These are phyloP conservation scores for Uromys caudimaculatus DNA, from an alignment of 2,797 vertebrate genomes.

Conservation along the genomic window DNA sequence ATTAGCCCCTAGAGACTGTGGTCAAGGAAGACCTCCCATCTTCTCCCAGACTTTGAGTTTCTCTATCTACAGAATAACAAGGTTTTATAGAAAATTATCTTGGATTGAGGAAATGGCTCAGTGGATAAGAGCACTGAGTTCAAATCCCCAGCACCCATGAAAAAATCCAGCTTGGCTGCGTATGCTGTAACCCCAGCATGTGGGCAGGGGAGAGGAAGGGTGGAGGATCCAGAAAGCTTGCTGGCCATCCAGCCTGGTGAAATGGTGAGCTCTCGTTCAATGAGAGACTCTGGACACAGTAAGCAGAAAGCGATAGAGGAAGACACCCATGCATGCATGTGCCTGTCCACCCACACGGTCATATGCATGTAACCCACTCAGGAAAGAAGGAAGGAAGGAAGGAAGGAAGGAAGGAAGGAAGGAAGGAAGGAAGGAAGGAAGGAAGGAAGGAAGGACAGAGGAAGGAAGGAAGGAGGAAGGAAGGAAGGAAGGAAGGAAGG, in stretches of 20 bases:
- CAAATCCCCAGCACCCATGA: neutral
- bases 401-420: neutral
- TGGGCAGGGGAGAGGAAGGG: neutral
- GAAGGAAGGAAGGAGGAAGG: too few species aligned
- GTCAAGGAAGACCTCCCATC: neutral
- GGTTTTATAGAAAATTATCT: neutral
- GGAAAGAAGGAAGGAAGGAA: neutral
- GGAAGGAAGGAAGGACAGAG: too few species aligned
- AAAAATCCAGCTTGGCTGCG: neutral
- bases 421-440: neutral
- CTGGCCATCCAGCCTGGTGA: neutral
- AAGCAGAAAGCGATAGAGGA: neutral
- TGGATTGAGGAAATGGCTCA: neutral
- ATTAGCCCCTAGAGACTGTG: neutral
- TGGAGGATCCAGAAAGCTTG: too few species aligned
- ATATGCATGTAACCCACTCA: neutral
- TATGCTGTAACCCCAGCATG: neutral
- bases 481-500: neutral
- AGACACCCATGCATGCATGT: neutral
- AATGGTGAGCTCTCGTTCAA: neutral
- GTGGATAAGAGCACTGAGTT: neutral
- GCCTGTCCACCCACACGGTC: neutral
- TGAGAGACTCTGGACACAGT: neutral
- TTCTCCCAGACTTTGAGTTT: neutral
- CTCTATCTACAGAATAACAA: neutral